A percentile compares a stretch with the other conserved stretches of the same genome.
phyloP scores from a whole-genome alignment of 2,797 vertebrate genomes.

The Heterohyrax brucei region DNA sequence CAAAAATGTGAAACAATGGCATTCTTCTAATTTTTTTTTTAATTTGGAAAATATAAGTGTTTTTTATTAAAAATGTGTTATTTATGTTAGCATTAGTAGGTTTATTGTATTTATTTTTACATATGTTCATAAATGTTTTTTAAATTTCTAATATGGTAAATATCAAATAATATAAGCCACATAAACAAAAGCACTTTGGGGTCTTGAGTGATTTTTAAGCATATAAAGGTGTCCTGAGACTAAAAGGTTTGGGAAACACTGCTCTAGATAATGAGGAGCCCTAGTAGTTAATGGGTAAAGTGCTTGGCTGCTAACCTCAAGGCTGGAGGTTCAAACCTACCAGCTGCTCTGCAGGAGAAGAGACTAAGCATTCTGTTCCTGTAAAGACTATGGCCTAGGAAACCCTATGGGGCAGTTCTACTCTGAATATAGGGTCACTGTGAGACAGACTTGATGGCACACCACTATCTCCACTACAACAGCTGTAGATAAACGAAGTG shows the following conservation, averaged over 20 bases:
- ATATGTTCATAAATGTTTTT: not conserved
- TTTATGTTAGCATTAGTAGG: not conserved
- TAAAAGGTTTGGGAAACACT: not conserved
- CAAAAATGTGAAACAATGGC: conserved; percentile 50
- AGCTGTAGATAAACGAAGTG: not conserved
- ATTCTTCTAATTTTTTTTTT: conserved; percentile 9
- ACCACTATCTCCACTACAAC: not conserved
- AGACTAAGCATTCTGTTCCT: not conserved
- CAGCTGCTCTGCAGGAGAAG: not conserved
- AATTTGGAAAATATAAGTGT: conserved; percentile 11
- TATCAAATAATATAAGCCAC: not conserved
- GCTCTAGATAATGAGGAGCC: not conserved
- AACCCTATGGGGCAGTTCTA: not conserved
- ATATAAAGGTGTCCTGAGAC: not conserved
- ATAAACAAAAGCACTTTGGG: not conserved
- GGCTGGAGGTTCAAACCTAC: not conserved
- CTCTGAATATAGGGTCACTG: not conserved
- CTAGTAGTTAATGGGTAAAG: not conserved
- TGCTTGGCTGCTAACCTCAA: not conserved
- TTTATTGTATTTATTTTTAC: conserved; percentile 48
- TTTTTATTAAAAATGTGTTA: conserved; percentile 7
- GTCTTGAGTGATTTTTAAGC: not conserved
- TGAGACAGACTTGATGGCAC: not conserved
- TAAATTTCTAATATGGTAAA: not conserved
- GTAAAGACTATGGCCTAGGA: not conserved